Base-by-base conservation (phyloP, 2,113 vertebrate genomes). In the Peucedramus taeniatus region DNA sequence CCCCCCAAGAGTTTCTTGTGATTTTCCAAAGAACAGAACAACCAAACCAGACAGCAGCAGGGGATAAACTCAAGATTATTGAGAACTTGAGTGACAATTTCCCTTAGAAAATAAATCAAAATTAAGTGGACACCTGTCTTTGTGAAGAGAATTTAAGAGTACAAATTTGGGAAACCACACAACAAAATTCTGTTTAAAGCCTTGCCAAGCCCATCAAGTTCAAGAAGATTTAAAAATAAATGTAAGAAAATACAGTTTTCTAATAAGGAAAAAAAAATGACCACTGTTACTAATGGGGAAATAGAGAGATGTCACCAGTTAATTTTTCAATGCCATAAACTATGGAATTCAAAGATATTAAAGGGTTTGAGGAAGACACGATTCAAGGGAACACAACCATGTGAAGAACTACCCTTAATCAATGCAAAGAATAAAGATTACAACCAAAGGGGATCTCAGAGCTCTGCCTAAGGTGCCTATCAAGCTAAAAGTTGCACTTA, bases 121-220 rank as follows among this genome's bases (percentile, higher is more conserved):
- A 27, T 74, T 53, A 54, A 70, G 53, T 9, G 6, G 31, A 79
- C 13, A 40, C 3, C 19, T 3, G 1, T 11, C 30, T 80, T 71
- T 22, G 9, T 65, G 42, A 88, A 50, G 28, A n/a, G 9, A 15
- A 63, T 77, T 83, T 74, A 33, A 28, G 50, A 88, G 59, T 20
- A 45, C 0, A 0, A 47, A 28, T 21, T 22, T 16, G 33, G 44
- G 57, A 51, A 65, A 44, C 8, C 39, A 49, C 5, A 16, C 0
- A n/a, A n/a, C 18, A n/a, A 1, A 91, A 72, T 7, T 21, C 70
- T 68, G 23, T 56, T 65, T 49, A 65, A 83, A 30, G 42, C 17
- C 9, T 65, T 66, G 24, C 26, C 26, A 82, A 91, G 10, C 4
- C 39, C 40, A 27, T 16, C 11, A 68, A 22, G 33, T 68, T 60